These are phyloP conservation scores for Chloropsis hardwickii DNA, from an alignment of 2,113 vertebrate genomes.

Conservation along the genomic window DNA sequence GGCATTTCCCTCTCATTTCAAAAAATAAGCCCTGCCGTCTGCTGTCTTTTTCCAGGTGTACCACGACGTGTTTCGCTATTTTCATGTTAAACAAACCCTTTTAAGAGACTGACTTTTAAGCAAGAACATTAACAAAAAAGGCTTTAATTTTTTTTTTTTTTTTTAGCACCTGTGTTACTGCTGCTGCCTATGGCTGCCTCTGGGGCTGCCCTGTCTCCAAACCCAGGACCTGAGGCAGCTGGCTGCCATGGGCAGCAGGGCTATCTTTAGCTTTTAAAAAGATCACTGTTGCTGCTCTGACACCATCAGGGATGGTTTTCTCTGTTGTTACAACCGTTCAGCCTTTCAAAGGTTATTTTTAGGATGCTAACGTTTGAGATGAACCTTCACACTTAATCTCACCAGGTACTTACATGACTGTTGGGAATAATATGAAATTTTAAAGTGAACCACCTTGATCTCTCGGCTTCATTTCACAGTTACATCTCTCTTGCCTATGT, in stretches of 20 bases:
- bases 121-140: neutral
- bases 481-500: neutral
- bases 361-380: neutral
- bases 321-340: neutral
- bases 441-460: neutral
- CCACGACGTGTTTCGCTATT: neutral
- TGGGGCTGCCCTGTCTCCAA: neutral
- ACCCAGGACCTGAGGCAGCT: neutral
- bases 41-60: neutral
- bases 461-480: neutral
- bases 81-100: neutral
- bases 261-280: neutral
- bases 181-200: neutral
- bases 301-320: neutral
- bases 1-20: neutral
- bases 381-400: neutral
- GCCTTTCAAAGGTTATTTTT: conserved; percentile 7
- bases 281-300: neutral
- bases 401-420: neutral
- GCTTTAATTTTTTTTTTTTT: neutral
- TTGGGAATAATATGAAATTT: neutral
- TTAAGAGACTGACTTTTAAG: neutral
- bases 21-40: neutral
- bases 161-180: neutral
- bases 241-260: neutral